Percentiles rank a stretch among this genome's conserved stretches.
These are phyloP conservation scores for Microtus montanus DNA, from an alignment of 2,113 vertebrate genomes.

Conservation along the genomic window DNA sequence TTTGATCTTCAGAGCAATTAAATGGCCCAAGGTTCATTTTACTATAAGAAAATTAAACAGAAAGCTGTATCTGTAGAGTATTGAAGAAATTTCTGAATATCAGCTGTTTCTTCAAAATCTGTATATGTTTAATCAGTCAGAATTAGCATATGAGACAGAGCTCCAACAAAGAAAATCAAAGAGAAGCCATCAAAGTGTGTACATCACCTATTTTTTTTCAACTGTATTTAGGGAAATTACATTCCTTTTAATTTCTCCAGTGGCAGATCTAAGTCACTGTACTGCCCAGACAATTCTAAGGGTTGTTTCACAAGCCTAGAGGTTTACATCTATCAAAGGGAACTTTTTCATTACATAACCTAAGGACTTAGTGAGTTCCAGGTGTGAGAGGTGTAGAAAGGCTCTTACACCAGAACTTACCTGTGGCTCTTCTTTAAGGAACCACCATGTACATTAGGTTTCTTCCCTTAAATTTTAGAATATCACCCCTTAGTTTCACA, in stretches of 20 bases:
- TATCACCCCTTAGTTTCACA: neutral
- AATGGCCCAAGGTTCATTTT: neutral
- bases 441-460: neutral
- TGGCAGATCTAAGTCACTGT: neutral
- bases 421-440: neutral
- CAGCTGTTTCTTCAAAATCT: neutral
- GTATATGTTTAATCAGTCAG: neutral
- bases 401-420: neutral
- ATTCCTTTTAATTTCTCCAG: constrained; percentile 14
- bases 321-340: neutral
- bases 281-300: neutral
- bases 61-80: neutral
- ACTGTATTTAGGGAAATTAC: neutral
- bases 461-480: neutral
- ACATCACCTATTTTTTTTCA: neutral
- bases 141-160: neutral
- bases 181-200: constrained; percentile 3
- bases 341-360: neutral
- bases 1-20: constrained; percentile 2
- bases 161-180: constrained; percentile 17
- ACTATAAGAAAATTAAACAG: neutral
- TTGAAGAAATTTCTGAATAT: neutral
- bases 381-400: neutral
- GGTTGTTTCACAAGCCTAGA: constrained; percentile 3
- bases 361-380: neutral